phyloP scores from a whole-genome alignment of 2,797 vertebrate genomes.

The Perodicticus potto region DNA sequence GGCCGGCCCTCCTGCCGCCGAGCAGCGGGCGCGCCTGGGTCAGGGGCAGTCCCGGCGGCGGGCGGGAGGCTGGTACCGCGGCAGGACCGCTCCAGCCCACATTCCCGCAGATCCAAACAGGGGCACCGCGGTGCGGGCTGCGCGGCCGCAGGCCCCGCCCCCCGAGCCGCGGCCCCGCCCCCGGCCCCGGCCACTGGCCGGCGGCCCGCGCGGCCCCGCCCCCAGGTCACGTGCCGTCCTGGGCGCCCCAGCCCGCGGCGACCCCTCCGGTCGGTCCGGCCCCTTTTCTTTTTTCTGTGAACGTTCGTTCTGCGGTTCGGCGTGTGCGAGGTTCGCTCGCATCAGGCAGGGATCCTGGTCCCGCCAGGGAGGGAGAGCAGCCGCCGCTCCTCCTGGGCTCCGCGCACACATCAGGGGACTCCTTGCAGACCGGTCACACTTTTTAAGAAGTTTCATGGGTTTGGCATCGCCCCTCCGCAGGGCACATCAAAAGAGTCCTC shows the following conservation, averaged over 20 bases:
- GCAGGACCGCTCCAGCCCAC: slow-evolving; percentile 82
- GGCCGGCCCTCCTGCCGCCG: slow-evolving; percentile 86
- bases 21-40: slow-evolving; percentile 84
- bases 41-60: slow-evolving; percentile 82
- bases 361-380: background rate
- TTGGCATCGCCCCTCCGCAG: slow-evolving; percentile 6
- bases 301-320: slow-evolving; percentile 70
- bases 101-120: slow-evolving; percentile 88
- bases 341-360: background rate
- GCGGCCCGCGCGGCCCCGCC: slow-evolving; percentile 86
- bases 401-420: slow-evolving; percentile 12
- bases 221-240: slow-evolving; percentile 76
- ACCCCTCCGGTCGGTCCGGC: background rate
- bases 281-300: background rate
- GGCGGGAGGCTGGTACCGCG: slow-evolving; percentile 82
- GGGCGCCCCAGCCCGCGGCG: background rate
- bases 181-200: slow-evolving; percentile 90
- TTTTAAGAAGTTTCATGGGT: slow-evolving; percentile 52
- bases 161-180: slow-evolving; percentile 86
- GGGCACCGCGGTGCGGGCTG: slow-evolving; percentile 84
- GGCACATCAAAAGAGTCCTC: slow-evolving; percentile 57
- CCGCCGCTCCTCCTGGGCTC: background rate
- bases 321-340: accelerated
- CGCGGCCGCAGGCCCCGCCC: slow-evolving; percentile 89
- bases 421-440: slow-evolving; percentile 21